Evolutionary conservation across 2,113 vertebrate genomes (phyloP).

Genomic region (Cryptotis parvus): DNA sequence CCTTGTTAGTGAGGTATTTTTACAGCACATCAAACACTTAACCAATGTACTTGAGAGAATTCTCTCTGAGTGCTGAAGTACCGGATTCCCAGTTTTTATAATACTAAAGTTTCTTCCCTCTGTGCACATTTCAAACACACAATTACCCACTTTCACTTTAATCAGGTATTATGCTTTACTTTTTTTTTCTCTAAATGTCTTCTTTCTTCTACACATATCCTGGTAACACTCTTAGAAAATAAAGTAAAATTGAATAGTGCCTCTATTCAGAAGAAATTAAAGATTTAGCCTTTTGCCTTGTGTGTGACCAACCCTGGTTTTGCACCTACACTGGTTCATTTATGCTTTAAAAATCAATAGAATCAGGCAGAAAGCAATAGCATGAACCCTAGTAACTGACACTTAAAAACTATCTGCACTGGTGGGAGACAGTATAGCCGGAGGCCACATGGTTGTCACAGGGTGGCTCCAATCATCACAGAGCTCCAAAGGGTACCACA

Average conservation of each 20-base stretch:
- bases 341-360: too few relatives aligned
- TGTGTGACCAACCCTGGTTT: too few relatives aligned
- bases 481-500: too few relatives aligned
- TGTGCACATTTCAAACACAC: not conserved
- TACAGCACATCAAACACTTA: not conserved
- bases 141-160: not conserved
- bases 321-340: too few relatives aligned
- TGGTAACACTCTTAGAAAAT: not conserved
- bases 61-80: not conserved
- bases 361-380: too few relatives aligned
- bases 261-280: not conserved
- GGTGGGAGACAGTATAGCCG: too few relatives aligned
- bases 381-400: not conserved
- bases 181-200: not conserved
- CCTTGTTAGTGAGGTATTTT: not conserved
- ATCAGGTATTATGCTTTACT: not conserved
- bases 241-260: not conserved
- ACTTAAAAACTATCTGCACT: not conserved
- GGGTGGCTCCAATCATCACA: too few relatives aligned
- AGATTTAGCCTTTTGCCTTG: too few relatives aligned
- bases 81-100: not conserved
- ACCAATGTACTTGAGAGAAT: not conserved
- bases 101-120: not conserved
- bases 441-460: too few relatives aligned
- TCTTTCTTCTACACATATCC: not conserved